These are phyloP conservation scores for Physocephala rufipes DNA, from an alignment of 2,888 invertebrate genomes.

Conservation along the genomic window DNA sequence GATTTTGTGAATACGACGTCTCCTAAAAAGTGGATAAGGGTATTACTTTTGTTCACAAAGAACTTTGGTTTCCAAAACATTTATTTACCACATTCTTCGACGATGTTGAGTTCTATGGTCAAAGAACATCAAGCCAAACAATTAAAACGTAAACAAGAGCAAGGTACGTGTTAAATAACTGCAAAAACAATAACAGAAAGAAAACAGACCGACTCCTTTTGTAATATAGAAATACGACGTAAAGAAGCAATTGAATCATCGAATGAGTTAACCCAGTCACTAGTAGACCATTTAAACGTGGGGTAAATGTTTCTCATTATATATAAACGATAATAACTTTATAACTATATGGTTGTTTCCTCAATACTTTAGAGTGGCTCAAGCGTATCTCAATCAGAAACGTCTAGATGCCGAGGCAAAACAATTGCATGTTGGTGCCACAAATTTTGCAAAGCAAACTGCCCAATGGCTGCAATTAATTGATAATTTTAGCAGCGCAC, in stretches of 20 bases:
- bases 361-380: conserved; percentile 76
- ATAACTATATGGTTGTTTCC: neutral
- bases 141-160: conserved; percentile 79
- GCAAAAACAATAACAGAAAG: neutral
- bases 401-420: conserved; percentile 97
- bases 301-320: conserved; percentile 72
- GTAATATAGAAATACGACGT: conserved; percentile 80
- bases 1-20: too few species aligned
- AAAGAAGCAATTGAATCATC: conserved; percentile 94
- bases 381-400: conserved; percentile 98
- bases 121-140: conserved; percentile 89
- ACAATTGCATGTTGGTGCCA: conserved; percentile 90
- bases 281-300: conserved; percentile 97
- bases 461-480: conserved; percentile 95
- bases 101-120: conserved; percentile 84
- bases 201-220: neutral
- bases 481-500: conserved; percentile 84
- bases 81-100: too few species aligned
- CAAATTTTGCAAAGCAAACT: conserved; percentile 95
- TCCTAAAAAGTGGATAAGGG: too few species aligned
- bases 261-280: conserved; percentile 89
- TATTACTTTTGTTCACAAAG: neutral
- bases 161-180: conserved; percentile 70
- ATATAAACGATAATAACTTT: neutral
- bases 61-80: too few species aligned